Base-by-base conservation (phyloP, 2,113 vertebrate genomes). In the Scytalopus superciliaris region DNA sequence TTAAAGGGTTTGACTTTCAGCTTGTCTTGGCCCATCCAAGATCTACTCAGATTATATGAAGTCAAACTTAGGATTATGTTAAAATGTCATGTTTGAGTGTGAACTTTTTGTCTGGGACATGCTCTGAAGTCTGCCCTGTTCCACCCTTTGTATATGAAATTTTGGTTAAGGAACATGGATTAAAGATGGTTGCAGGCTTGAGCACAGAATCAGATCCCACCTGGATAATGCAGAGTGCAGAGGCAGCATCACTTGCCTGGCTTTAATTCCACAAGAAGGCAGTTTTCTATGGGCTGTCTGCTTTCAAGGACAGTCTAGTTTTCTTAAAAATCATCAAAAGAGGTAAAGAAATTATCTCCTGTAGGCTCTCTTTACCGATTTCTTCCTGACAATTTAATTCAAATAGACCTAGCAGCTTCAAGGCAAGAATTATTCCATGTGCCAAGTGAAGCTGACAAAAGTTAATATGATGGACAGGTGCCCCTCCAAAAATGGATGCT, bases 311-410 rank as follows among this genome's bases (percentile, higher is more conserved):
- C 40, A 69, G 40, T 70, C 35, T 86, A 73, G 30, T 63, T 85
- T 67, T 50, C 42, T 93, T 90, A 84, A 62, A 67, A 90, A 92
- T 30, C 28, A 79, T 22, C 7, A 12, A 45, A 64, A 47, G 42
- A 56, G 18, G 28, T 50, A 88, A 87, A 92, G 55, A 76, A 57
- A 75, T 66, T 23, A 35, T 69, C 18, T 95, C 37, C 52, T 70
- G 33, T 59, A 82, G 7, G 18, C 25, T 97, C 88, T 47, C 24
- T 81, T 94, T 95, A 60, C 81, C 18, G 57, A 62, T 95, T 95
- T 92, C 19, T 84, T 85, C 49, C 67, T 56, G 24, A 86, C 19
- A 96, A 80, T 90, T 96, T 94, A 77, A 93, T 91, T 94, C 95
- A 94, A 94, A 88, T 87, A 91, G 59, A 91, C 87, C 75, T 89